Conservation (phyloP, 2,888 invertebrate genomes). For the Caenorhabditis angaria region DNA sequence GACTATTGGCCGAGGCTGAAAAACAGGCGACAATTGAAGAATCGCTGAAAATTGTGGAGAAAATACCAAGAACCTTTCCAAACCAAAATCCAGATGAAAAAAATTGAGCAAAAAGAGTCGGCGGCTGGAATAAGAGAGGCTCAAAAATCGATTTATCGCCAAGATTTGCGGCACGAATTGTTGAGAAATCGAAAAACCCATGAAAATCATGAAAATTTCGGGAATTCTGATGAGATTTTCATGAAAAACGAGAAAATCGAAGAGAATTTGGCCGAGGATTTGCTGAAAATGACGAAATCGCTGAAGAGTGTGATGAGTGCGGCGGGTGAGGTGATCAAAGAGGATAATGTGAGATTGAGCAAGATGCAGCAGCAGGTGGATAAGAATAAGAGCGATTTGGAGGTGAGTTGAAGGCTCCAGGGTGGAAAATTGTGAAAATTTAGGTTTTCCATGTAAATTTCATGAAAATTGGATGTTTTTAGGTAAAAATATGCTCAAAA, state of each 20-base stretch:
- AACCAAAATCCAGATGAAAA: constrained; percentile 22
- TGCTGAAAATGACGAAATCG: constrained; percentile 86
- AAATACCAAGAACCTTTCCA: constrained; percentile 37
- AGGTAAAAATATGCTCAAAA: too few species aligned
- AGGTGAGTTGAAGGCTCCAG: constrained; percentile 14
- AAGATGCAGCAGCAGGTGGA: constrained; percentile 59
- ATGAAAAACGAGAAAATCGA: constrained; percentile 89
- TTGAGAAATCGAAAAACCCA: constrained; percentile 30
- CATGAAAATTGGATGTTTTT: too few species aligned
- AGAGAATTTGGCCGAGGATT: constrained; percentile 90
- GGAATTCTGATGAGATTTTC: constrained; percentile 79
- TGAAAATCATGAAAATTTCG: background rate
- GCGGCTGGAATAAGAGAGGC: constrained; percentile 43
- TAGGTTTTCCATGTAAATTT: too few species aligned
- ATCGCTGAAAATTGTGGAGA: constrained; percentile 34
- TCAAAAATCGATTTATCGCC: constrained; percentile 50
- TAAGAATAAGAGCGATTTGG: constrained; percentile 54
- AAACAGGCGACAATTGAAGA: constrained; percentile 28
- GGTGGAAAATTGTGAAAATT: too few species aligned
- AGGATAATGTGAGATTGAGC: constrained; percentile 80
- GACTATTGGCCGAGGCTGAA: constrained; percentile 56
- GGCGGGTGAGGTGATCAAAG: constrained; percentile 87
- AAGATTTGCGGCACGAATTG: constrained; percentile 62
- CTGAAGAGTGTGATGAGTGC: constrained; percentile 89
- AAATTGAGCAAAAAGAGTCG: constrained; percentile 26